Conservation (phyloP, 2,888 invertebrate genomes). For the Alloplasta piceator region DNA sequence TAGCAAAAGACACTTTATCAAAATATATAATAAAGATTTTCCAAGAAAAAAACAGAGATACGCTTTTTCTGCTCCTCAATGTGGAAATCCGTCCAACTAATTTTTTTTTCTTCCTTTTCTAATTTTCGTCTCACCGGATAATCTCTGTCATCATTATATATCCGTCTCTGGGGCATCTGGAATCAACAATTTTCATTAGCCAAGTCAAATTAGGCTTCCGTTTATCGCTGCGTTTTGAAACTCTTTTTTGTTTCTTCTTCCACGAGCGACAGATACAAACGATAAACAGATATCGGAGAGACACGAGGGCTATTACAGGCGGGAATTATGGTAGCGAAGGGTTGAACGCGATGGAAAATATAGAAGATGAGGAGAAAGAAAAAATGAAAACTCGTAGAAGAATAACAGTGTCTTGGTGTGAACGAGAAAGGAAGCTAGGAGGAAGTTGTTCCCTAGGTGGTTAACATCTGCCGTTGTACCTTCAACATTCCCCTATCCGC, state of each 20-base stretch:
- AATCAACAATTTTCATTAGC: constrained; percentile 53
- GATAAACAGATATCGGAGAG: constrained; percentile 43
- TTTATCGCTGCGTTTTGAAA: constrained; percentile 25
- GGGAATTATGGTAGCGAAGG: constrained; percentile 47
- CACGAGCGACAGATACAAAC: constrained; percentile 36
- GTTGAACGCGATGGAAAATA: neutral
- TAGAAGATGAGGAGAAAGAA: constrained; percentile 16
- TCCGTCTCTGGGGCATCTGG: constrained; percentile 43
- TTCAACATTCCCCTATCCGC: constrained; percentile 27
- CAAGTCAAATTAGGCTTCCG: constrained; percentile 48
- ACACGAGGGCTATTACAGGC: constrained; percentile 24
- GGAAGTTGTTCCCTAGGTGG: constrained; percentile 47
- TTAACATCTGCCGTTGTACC: constrained; percentile 60
- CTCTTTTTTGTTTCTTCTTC: constrained; percentile 2
- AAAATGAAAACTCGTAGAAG: constrained; percentile 33
- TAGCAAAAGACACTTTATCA: no score
- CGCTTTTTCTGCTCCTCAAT: no score
- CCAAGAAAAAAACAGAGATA: no score
- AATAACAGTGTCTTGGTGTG: constrained; percentile 54
- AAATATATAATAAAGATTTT: no score
- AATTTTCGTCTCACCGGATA: neutral
- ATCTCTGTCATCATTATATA: constrained; percentile 8
- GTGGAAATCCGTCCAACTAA: no score
- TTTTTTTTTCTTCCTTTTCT: no score
- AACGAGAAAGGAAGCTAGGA: constrained; percentile 25